Base-by-base conservation (phyloP, 1,140 invertebrate genomes). In the Drosophila obscura region DNA sequence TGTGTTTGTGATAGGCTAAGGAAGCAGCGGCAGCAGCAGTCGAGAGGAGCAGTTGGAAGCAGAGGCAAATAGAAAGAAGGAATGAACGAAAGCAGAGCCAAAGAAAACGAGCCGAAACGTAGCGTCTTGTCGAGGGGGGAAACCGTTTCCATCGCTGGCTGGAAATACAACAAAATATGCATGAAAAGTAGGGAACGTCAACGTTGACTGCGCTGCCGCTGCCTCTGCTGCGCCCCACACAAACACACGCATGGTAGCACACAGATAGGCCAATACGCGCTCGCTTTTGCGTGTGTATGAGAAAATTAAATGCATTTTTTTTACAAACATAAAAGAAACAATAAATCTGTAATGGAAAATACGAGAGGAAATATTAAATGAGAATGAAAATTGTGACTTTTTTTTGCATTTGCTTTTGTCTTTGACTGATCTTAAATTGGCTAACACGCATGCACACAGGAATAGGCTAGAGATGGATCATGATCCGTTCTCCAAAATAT, bases 161-260 rank as follows among this genome's bases (percentile, higher is more conserved):
- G 69, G 57, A 79, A 76, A 80, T 60, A 83, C 65, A 61, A 64
- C 69, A 82, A 78, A 80, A 81, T 64, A 56, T 74, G 60, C 60
- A 84, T 72, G 58, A 67, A 80, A 72, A 64, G 49, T 69, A 57
- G 62, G 66, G 67, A 80, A 80, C 75, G 71, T 61, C 60, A 68
- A 35, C 64, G 64, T 39, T 39, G 11, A 11, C 35, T 39, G 53
- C 61, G 61, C 58, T 56, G 60, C 60, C 55, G 41, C 52, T 58
- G 60, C 53, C 19, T 8, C 61, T 63, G 26, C 61, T 64, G 52
- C 55, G 57, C 56, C 67, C 50, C 62, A 65, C 53, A 58, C 35
- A 49, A 22, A 57, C 35, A 69, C 55, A 59, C 45, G 48, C 51
- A 63, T 43, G 55, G 45, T 31, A 50, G 35, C 44, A 41, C 45